A percentile compares a stretch with the other conserved stretches of the same genome.
Evolutionary conservation across 2,888 invertebrate genomes (phyloP).

Genomic region (Cyclophora albipunctata): DNA sequence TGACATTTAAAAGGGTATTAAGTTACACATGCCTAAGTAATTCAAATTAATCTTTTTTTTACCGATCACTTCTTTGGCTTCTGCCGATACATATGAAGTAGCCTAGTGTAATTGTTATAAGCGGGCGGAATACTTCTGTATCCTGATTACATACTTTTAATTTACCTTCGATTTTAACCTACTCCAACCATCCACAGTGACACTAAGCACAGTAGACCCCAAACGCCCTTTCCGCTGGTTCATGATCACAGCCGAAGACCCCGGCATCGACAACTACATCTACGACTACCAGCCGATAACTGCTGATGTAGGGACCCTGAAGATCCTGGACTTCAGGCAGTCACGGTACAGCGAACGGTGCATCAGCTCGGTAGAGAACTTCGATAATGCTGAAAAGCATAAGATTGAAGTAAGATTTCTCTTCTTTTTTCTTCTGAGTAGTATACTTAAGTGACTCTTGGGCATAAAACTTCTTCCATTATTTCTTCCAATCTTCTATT

Average conservation of each 20-base stretch:
- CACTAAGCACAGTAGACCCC: slow-evolving; percentile 28
- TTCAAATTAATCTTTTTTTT: too few relatives aligned
- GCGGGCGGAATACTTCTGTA: too few relatives aligned
- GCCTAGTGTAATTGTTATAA: too few relatives aligned
- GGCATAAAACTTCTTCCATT: too few relatives aligned
- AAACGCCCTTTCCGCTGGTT: slow-evolving; percentile 54
- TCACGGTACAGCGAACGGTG: slow-evolving; percentile 58
- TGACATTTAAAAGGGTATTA: too few relatives aligned
- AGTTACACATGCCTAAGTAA: too few relatives aligned
- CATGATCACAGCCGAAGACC: slow-evolving; percentile 66
- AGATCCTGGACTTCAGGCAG: slow-evolving; percentile 45
- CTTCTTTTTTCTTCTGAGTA: not conserved
- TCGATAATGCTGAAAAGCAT: slow-evolving; percentile 50
- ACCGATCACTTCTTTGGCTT: too few relatives aligned
- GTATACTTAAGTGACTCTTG: too few relatives aligned
- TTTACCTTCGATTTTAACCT: too few relatives aligned
- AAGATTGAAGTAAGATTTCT: slow-evolving; percentile 39
- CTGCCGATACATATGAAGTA: too few relatives aligned
- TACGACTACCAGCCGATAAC: slow-evolving; percentile 29
- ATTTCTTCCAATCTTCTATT: too few relatives aligned
- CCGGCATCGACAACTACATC: slow-evolving; percentile 41
- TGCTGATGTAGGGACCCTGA: slow-evolving; percentile 51
- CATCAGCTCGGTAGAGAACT: slow-evolving; percentile 54
- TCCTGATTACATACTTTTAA: too few relatives aligned
- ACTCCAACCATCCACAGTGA: slow-evolving; percentile 29